A percentile compares a stretch with the other conserved stretches of the same genome.
phyloP scores from a whole-genome alignment of 2,797 vertebrate genomes.

The Heliangelus exortis region DNA sequence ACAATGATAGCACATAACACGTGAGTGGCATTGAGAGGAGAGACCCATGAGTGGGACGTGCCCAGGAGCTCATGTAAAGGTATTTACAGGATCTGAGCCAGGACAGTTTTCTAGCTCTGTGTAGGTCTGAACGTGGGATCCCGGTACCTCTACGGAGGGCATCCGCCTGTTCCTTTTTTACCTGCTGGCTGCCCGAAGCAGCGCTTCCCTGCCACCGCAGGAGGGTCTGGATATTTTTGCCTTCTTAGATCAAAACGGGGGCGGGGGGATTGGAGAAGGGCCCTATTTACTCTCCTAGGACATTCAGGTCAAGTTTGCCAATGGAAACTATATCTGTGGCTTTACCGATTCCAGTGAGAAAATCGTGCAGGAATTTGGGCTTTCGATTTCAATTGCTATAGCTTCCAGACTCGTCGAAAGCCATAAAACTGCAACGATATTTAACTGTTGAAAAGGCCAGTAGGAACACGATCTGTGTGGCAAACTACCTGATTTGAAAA shows the following conservation, averaged over 20 bases:
- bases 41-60: neutral
- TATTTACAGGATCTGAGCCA: neutral
- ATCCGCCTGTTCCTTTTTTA: neutral
- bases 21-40: neutral
- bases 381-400: neutral
- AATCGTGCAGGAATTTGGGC: neutral
- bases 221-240: neutral
- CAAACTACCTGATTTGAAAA: neutral
- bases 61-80: neutral
- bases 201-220: neutral
- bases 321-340: neutral
- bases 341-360: neutral
- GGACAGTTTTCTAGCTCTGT: neutral
- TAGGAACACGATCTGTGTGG: neutral
- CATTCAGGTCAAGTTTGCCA: neutral
- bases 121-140: neutral
- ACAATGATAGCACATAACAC: neutral
- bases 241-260: neutral
- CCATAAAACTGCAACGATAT: neutral
- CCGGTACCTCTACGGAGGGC: neutral
- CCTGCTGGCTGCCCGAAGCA: neutral
- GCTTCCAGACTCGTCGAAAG: neutral
- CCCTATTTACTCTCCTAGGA: neutral
- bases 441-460: neutral
- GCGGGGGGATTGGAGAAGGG: accelerated